Percentiles rank a stretch among this genome's conserved stretches.
Conservation (phyloP, 2,888 invertebrate species). For the Epiblema foenella region DNA sequence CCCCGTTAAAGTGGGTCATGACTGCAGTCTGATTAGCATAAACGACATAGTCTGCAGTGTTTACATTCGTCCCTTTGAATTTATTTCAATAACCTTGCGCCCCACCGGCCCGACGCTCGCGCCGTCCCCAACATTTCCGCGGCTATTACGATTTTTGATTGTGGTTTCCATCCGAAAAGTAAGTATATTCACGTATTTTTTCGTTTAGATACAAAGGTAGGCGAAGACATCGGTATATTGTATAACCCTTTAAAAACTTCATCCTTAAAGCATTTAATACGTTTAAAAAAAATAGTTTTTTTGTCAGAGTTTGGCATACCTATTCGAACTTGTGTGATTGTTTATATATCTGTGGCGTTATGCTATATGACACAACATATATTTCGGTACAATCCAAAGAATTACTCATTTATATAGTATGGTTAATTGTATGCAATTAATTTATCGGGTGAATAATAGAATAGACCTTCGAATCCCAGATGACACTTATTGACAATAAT, state of each 20-base stretch:
- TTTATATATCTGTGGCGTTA: background rate
- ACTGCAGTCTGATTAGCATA: constrained; percentile 74
- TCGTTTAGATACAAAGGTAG: background rate
- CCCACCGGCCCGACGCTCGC: background rate
- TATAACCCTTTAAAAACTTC: no score
- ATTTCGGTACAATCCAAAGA: background rate
- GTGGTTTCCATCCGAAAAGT: constrained; percentile 23
- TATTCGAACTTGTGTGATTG: background rate
- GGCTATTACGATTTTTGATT: constrained; percentile 22
- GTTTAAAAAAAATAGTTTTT: no score
- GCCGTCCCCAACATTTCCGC: constrained; percentile 20
- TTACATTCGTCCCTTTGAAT: constrained; percentile 53
- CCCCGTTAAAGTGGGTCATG: constrained; percentile 65
- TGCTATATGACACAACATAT: constrained; percentile 7
- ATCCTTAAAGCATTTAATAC: no score
- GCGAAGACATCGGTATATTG: no score
- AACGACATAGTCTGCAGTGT: constrained; percentile 65
- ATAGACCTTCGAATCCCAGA: constrained; percentile 6
- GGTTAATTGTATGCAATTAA: background rate
- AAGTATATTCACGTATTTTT: constrained; percentile 6
- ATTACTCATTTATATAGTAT: background rate
- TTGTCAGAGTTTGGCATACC: background rate
- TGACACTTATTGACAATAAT: constrained; percentile 17
- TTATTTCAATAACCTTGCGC: constrained; percentile 40
- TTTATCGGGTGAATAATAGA: constrained; percentile 19